Evolutionary conservation across 2,113 vertebrate species (phyloP).

Genomic region (Cryptotis parvus): DNA sequence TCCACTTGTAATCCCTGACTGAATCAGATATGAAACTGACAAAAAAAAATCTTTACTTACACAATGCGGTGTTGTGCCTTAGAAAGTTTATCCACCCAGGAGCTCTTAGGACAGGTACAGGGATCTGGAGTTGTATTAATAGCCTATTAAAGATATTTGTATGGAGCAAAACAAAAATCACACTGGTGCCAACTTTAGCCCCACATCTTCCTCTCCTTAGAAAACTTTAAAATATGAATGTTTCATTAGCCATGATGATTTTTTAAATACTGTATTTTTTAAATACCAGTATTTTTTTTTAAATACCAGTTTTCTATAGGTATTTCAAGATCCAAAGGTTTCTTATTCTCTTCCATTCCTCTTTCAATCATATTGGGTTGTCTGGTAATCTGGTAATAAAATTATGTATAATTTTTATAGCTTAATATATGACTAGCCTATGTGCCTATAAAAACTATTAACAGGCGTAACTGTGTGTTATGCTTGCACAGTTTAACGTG

Average conservation of each 20-base stretch:
- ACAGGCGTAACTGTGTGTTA: not conserved
- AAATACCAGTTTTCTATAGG: no score
- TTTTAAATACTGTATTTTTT: no score
- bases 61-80: slow-evolving; percentile 86
- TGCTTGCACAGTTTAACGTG: not conserved
- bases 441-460: not conserved
- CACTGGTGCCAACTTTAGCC: not conserved
- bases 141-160: slow-evolving; percentile 82
- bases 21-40: not conserved
- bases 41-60: slow-evolving; percentile 85
- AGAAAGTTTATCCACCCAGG: slow-evolving; percentile 91
- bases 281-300: no score
- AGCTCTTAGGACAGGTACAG: slow-evolving; percentile 73
- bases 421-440: slow-evolving; percentile 4
- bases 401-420: not conserved
- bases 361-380: not conserved
- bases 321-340: not conserved
- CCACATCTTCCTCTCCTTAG: not conserved
- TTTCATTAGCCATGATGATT: not conserved
- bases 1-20: not conserved
- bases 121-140: slow-evolving; percentile 82
- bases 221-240: not conserved
- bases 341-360: not conserved
- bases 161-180: slow-evolving; percentile 2
- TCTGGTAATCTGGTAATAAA: not conserved